Evolutionary conservation across 1,140 invertebrate genomes (phyloP).

Genomic region (Drosophila ananassae): DNA sequence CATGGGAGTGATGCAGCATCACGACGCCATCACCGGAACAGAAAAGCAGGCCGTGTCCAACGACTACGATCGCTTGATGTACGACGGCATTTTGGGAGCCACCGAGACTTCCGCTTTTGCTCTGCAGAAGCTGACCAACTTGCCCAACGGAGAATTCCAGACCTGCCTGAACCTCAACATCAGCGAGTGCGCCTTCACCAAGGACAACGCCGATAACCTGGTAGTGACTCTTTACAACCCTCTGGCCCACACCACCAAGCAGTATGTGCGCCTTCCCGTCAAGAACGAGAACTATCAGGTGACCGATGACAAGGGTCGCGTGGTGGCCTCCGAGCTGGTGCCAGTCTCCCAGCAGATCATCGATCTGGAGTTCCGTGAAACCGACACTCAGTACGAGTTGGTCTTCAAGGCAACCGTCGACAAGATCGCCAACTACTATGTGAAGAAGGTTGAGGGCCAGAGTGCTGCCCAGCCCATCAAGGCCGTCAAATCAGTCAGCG

Average conservation of each 20-base stretch:
- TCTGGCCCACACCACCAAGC: slow-evolving; percentile 87
- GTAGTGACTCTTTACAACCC: slow-evolving; percentile 92
- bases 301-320: slow-evolving; percentile 85
- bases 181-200: slow-evolving; percentile 85
- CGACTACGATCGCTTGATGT: slow-evolving; percentile 89
- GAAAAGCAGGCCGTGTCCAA: slow-evolving; percentile 94
- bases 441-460: slow-evolving; percentile 17
- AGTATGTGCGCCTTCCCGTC: slow-evolving; percentile 90
- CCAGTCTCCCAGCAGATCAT: slow-evolving; percentile 87
- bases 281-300: slow-evolving; percentile 86
- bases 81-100: slow-evolving; percentile 51
- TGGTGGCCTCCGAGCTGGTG: slow-evolving; percentile 85
- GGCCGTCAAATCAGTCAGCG: not conserved
- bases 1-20: slow-evolving; percentile 96
- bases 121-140: slow-evolving; percentile 83
- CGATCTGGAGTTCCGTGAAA: slow-evolving; percentile 87
- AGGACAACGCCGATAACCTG: slow-evolving; percentile 86
- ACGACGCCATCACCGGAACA: slow-evolving; percentile 94
- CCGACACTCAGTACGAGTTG: slow-evolving; percentile 87
- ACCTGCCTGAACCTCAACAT: slow-evolving; percentile 89
- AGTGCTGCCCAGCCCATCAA: not conserved
- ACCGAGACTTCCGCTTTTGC: slow-evolving; percentile 45
- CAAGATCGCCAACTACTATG: slow-evolving; percentile 52
- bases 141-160: slow-evolving; percentile 84
- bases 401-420: slow-evolving; percentile 86